These are phyloP conservation scores for Heterocephalus glaber DNA, from an alignment of 2,113 vertebrate genomes.

Conservation along the genomic window DNA sequence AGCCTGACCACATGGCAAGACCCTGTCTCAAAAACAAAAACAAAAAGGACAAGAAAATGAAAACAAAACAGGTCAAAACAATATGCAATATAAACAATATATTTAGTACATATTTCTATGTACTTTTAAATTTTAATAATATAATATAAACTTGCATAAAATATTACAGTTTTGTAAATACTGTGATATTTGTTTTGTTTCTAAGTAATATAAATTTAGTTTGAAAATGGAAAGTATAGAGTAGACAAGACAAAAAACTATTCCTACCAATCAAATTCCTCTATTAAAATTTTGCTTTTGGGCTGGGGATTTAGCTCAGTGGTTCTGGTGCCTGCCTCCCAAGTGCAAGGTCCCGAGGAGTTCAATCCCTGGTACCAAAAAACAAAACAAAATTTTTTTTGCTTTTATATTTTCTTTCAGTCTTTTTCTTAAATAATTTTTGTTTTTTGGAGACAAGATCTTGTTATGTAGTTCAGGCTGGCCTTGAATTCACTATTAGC, in stretches of 20 bases:
- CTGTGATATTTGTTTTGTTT: constrained; percentile 17
- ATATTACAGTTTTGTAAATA: background rate
- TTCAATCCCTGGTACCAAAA: too few relatives aligned
- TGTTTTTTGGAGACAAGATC: too few relatives aligned
- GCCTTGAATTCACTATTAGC: too few relatives aligned
- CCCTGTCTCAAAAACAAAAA: background rate
- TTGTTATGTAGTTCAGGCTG: too few relatives aligned
- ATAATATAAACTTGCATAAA: background rate
- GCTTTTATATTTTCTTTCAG: constrained; percentile 6
- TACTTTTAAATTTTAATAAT: background rate
- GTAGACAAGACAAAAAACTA: background rate
- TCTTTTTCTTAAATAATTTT: constrained; percentile 22
- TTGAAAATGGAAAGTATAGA: constrained; percentile 20
- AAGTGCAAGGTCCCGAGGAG: too few relatives aligned
- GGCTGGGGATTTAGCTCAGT: too few relatives aligned
- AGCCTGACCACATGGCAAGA: background rate
- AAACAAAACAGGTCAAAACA: constrained; percentile 11
- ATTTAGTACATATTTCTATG: background rate
- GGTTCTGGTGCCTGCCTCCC: too few relatives aligned
- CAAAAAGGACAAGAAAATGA: background rate
- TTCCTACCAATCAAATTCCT: background rate
- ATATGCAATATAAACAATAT: background rate
- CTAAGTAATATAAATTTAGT: constrained; percentile 1
- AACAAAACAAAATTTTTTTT: too few relatives aligned
- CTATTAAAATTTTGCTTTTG: constrained; percentile 5